A percentile compares a stretch with the other conserved stretches of the same genome.
phyloP scores from a whole-genome alignment of 2,797 vertebrate species.

The Coilia nasus region DNA sequence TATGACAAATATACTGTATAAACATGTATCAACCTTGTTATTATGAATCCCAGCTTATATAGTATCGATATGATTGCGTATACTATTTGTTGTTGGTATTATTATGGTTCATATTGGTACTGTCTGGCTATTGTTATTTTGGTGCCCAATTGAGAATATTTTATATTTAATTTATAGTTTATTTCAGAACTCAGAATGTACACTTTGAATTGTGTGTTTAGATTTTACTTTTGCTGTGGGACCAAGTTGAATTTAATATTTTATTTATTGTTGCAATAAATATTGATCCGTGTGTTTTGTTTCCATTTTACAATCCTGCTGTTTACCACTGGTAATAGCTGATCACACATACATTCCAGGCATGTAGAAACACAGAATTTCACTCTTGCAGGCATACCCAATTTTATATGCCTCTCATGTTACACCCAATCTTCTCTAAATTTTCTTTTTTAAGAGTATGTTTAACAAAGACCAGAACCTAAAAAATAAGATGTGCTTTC shows the following conservation, averaged over 20 bases:
- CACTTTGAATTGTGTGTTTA: conserved; percentile 72
- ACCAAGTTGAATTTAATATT: conserved; percentile 78
- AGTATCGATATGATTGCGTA: conserved; percentile 53
- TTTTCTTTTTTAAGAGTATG: conserved; percentile 22
- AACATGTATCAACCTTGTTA: conserved; percentile 39
- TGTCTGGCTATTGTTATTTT: conserved; percentile 53
- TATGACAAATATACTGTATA: conserved; percentile 35
- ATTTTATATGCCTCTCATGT: conserved; percentile 30
- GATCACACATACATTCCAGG: conserved; percentile 54
- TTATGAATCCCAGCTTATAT: conserved; percentile 44
- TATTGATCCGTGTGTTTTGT: conserved; percentile 56
- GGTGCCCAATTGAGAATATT: conserved; percentile 58
- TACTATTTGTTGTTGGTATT: conserved; percentile 55
- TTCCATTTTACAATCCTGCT: conserved; percentile 53
- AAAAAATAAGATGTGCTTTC: not conserved
- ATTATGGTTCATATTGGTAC: conserved; percentile 46
- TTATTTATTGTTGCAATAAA: conserved; percentile 70
- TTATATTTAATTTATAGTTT: conserved; percentile 71
- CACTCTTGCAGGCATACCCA: conserved; percentile 48
- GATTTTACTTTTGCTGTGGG: conserved; percentile 66
- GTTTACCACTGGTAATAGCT: conserved; percentile 43
- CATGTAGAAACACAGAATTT: conserved; percentile 53
- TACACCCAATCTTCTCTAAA: conserved; percentile 33
- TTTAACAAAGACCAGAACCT: not conserved
- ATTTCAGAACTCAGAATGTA: conserved; percentile 79